Conservation (phyloP, 1,140 invertebrate species). For the Lordiphosa mommai region DNA sequence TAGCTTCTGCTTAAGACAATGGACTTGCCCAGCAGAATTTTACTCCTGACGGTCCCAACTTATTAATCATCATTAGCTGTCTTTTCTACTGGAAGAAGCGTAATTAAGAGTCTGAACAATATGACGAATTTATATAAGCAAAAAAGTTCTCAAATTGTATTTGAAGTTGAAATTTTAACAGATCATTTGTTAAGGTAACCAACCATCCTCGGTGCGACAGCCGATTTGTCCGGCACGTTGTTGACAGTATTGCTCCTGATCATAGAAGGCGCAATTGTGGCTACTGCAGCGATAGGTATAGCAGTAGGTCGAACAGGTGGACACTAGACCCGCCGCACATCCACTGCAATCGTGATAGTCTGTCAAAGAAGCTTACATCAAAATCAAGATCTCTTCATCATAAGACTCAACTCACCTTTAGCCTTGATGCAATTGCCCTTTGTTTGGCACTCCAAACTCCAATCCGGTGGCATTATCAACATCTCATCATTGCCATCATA, state of each 20-base stretch:
- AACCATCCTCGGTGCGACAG: conserved; percentile 45
- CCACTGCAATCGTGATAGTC: conserved; percentile 61
- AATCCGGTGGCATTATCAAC: conserved; percentile 47
- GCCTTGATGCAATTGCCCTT: conserved; percentile 15
- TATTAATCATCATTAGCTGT: too few relatives aligned
- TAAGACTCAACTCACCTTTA: conserved; percentile 13
- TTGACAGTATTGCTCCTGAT: conserved; percentile 49
- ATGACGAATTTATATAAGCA: too few relatives aligned
- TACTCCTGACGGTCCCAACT: too few relatives aligned
- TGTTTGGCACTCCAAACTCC: conserved; percentile 15
- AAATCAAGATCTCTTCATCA: neutral
- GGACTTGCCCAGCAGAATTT: too few relatives aligned
- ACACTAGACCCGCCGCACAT: conserved; percentile 19
- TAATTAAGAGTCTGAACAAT: too few relatives aligned
- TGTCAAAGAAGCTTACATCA: neutral
- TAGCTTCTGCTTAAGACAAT: too few relatives aligned
- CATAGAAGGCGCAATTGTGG: conserved; percentile 46
- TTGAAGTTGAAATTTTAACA: too few relatives aligned
- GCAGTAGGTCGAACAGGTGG: conserved; percentile 57
- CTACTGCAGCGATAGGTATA: conserved; percentile 45
- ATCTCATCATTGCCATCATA: conserved; percentile 19
- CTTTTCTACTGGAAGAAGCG: too few relatives aligned
- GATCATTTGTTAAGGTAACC: conserved; percentile 18
- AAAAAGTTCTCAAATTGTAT: too few relatives aligned
- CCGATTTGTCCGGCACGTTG: conserved; percentile 18